Conservation (phyloP, 2,113 vertebrate species). For the Rhinogobius similis region DNA sequence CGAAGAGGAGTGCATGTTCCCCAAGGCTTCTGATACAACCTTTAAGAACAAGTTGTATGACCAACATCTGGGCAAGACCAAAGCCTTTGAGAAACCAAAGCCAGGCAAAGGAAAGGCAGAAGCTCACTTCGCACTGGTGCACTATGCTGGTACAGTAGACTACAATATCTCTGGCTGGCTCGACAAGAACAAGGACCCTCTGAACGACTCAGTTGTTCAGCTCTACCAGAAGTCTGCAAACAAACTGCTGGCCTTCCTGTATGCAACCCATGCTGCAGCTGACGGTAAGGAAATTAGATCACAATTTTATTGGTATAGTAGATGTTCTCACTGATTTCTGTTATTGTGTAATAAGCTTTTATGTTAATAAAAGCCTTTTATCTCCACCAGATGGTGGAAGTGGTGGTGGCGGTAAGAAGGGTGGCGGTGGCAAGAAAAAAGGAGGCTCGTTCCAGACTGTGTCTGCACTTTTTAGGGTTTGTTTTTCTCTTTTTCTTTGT, state of each 20-base stretch:
- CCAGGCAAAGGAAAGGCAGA: constrained; percentile 84
- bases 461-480: constrained; percentile 66
- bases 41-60: constrained; percentile 93
- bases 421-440: constrained; percentile 64
- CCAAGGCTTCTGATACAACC: constrained; percentile 73
- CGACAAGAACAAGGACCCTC: constrained; percentile 92
- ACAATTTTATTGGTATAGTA: background rate
- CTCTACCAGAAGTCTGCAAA: constrained; percentile 72
- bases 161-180: constrained; percentile 90
- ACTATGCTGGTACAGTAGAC: constrained; percentile 89
- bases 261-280: constrained; percentile 31
- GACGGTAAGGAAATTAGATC: constrained; percentile 28
- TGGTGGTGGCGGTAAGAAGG: constrained; percentile 69
- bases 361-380: background rate
- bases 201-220: constrained; percentile 89
- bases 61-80: constrained; percentile 86
- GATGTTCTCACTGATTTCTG: background rate
- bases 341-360: background rate
- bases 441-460: constrained; percentile 69
- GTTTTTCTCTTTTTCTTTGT: background rate
- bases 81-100: constrained; percentile 90
- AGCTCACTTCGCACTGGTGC: constrained; percentile 86
- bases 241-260: constrained; percentile 49
- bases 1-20: constrained; percentile 79
- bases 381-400: constrained; percentile 8